Percentiles rank a stretch among this genome's conserved stretches.
These are phyloP conservation scores for Tonatia bakeri DNA, from an alignment of 2,113 vertebrate genomes.

Conservation along the genomic window DNA sequence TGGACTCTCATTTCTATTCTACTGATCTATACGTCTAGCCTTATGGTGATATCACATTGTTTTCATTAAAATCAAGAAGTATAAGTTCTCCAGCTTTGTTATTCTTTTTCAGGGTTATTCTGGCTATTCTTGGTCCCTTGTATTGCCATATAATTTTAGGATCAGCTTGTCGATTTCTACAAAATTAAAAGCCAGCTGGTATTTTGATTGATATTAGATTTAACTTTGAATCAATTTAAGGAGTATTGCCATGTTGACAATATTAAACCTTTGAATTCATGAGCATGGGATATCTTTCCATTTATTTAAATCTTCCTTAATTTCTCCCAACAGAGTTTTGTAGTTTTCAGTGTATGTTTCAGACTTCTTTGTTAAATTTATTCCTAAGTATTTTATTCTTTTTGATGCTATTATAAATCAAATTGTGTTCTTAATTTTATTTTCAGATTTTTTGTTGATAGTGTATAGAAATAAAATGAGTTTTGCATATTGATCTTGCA, in stretches of 20 bases:
- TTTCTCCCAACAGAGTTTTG: not conserved
- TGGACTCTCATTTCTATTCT: not conserved
- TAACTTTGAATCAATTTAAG: not conserved
- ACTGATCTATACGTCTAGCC: not conserved
- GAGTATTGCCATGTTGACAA: not conserved
- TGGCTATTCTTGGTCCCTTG: not conserved
- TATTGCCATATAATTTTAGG: not conserved
- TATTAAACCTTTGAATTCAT: not conserved
- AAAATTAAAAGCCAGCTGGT: not conserved
- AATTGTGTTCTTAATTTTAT: not conserved
- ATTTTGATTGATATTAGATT: not conserved
- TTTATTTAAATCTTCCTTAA: not conserved
- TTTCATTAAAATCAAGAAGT: not conserved
- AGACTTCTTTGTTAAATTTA: not conserved
- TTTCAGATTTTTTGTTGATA: not conserved
- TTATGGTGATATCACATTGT: not conserved
- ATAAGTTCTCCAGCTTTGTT: not conserved
- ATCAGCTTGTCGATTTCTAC: not conserved
- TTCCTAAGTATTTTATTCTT: not conserved
- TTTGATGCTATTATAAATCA: not conserved
- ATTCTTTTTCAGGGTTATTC: not conserved
- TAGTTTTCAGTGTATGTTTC: not conserved
- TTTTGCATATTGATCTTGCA: not conserved
- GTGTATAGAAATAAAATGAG: not conserved
- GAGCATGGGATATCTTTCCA: not conserved